Evolutionary conservation across 2,888 invertebrate genomes (phyloP), one percentile per base, ranked within the genome.

Genomic region (Plagodis pulveraria): DNA sequence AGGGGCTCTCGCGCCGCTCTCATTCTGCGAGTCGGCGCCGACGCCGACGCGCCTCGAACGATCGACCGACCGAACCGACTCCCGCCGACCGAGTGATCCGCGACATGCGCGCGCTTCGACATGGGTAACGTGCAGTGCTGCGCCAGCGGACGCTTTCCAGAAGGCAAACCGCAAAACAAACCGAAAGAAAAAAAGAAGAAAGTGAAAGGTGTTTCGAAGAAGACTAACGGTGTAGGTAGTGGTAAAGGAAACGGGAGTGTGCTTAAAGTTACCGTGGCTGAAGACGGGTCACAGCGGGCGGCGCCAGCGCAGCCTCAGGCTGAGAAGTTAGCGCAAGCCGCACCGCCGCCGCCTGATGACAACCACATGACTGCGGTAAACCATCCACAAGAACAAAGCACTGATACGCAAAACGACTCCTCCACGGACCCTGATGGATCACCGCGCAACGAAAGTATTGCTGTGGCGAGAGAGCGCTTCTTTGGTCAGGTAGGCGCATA

Each of bases 61-160:
- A 91, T 77, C 91, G 89, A 91, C 86, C 87, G 88, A 89, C 85
- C 87, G 88, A 87, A 76, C 84, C 84, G 85, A 87, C 84, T 87
- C 86, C 85, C 84, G 86, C 84, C 83, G 84, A 83, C 76, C 81
- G 80, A 84, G 87, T 81, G 80, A 76, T 81, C 78, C 89, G 87
- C 89, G 91, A 90, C 84, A 91, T 91, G 91, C 89, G 87, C 87
- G 83, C 82, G 80, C 83, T 74, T 83, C 84, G 91, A 81, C 84
- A 92, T 92, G 92, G 92, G 92, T 89, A 92, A 92, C 78, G 91
- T 91, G 91, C 92, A 92, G 87, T 92, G 92, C 87, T 92, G 92
- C 91, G 89, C 90, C 80, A 89, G 86, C 84, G 87, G 87, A 81
- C 89, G 87, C 81, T 86, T 87, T 78, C 81, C 74, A 73, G 78